Conservation (phyloP, 2,113 vertebrate genomes). For the Pomatorhinus ruficollis region DNA sequence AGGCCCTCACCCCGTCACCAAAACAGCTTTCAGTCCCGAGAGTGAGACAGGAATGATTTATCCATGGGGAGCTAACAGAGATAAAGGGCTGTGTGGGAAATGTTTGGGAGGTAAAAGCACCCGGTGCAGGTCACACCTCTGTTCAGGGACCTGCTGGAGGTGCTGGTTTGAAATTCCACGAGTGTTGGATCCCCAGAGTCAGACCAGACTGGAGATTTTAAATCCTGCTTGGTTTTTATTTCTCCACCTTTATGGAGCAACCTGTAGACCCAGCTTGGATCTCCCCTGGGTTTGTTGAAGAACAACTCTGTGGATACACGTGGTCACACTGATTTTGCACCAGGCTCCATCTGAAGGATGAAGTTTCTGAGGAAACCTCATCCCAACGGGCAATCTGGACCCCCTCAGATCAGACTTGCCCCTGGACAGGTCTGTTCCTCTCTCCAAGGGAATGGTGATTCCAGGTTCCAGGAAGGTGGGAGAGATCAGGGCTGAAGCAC, state of each 20-base stretch:
- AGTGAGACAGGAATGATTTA: not conserved
- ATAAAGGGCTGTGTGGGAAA: not conserved
- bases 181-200: not conserved
- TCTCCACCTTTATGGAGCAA: not conserved
- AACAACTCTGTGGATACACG: not conserved
- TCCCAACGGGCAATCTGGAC: accelerated
- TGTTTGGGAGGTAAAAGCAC: not conserved
- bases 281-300: not conserved
- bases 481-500: not conserved
- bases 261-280: not conserved
- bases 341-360: not conserved
- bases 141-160: not conserved
- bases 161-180: not conserved
- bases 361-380: not conserved
- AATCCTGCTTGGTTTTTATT: not conserved
- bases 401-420: not conserved
- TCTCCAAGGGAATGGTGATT: not conserved
- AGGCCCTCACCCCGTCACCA: not conserved
- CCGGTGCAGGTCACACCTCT: not conserved
- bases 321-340: not conserved
- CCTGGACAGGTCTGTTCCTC: not conserved
- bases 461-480: not conserved
- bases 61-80: not conserved
- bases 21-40: not conserved
- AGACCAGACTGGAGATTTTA: not conserved